phyloP scores from a whole-genome alignment of 2,888 invertebrate species.

The Hirtodrosophila duncani region DNA sequence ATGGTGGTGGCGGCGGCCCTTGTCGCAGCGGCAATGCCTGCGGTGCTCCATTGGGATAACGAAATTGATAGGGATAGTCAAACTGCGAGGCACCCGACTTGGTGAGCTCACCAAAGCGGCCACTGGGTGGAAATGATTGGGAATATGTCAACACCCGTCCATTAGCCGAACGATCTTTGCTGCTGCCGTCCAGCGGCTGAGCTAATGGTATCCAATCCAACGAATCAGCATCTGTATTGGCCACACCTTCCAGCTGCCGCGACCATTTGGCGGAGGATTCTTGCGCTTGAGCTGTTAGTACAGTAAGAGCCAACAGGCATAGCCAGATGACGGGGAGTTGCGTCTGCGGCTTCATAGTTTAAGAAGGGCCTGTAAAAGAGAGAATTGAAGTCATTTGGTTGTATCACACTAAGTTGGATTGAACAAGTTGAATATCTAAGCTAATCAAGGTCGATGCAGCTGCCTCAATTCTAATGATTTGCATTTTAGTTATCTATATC shows the following conservation, averaged over 20 bases:
- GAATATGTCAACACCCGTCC: conserved; percentile 78
- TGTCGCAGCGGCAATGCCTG: conserved; percentile 61
- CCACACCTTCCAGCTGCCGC: conserved; percentile 73
- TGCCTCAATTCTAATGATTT: no score
- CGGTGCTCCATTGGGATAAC: conserved; percentile 55
- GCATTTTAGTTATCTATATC: no score
- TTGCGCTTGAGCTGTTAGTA: conserved; percentile 37
- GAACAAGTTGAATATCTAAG: no score
- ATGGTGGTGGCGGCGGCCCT: conserved; percentile 32
- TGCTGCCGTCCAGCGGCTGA: conserved; percentile 70
- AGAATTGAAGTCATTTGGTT: not conserved
- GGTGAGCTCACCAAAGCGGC: conserved; percentile 69
- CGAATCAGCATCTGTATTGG: conserved; percentile 59
- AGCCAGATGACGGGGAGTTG: conserved; percentile 56
- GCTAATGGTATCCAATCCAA: conserved; percentile 81
- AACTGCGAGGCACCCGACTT: conserved; percentile 51
- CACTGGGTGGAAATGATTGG: conserved; percentile 71
- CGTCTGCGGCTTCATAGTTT: conserved; percentile 68
- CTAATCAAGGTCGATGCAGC: no score
- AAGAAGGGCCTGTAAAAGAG: conserved; percentile 57
- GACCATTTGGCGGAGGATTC: conserved; percentile 75
- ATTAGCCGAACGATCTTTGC: conserved; percentile 74
- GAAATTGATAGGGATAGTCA: conserved; percentile 75
- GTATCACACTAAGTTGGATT: no score
- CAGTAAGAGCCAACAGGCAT: conserved; percentile 51